phyloP scores from a whole-genome alignment of 2,113 vertebrate genomes.

The Merops nubicus region DNA sequence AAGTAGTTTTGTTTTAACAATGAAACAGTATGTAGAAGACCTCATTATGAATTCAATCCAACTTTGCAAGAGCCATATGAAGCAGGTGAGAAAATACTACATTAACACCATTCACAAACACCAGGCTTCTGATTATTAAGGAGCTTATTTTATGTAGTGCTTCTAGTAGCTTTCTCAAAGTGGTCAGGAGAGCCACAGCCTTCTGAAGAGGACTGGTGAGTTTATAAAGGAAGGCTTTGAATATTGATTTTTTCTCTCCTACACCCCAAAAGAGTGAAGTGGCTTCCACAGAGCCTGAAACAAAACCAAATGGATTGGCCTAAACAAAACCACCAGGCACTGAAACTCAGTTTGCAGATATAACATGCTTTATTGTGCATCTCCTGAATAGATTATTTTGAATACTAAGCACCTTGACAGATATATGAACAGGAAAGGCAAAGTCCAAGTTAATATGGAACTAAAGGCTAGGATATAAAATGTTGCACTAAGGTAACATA shows the following conservation, averaged over 20 bases:
- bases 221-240: neutral
- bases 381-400: neutral
- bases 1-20: neutral
- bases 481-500: neutral
- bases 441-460: neutral
- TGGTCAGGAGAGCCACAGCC: neutral
- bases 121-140: neutral
- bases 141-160: neutral
- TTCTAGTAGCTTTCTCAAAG: conserved; percentile 21
- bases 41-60: neutral
- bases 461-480: neutral
- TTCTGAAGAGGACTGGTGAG: conserved; percentile 11
- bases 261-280: neutral
- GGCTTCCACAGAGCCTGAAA: neutral
- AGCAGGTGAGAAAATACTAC: conserved; percentile 27
- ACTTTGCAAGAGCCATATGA: neutral
- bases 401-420: neutral
- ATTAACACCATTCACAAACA: neutral
- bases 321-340: neutral
- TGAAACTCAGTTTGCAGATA: neutral
- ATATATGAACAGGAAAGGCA: neutral
- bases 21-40: neutral
- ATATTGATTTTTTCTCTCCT: neutral
- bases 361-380: neutral
- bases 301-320: neutral